Conservation (phyloP, 2,113 vertebrate genomes). For the Tamias sibiricus region DNA sequence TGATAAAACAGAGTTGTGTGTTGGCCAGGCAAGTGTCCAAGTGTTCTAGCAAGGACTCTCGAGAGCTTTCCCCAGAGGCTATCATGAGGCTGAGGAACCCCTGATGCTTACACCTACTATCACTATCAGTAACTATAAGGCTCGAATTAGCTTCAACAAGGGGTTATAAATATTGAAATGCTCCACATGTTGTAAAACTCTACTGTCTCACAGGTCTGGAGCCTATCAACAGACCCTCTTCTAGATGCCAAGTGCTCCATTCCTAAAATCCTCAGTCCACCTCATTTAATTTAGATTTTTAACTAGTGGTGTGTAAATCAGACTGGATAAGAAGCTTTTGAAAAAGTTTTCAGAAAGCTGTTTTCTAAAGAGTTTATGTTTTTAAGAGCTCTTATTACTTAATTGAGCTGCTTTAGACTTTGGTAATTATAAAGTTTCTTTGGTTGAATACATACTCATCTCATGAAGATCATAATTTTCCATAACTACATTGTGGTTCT, state of each 20-base stretch:
- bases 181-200: not conserved
- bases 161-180: not conserved
- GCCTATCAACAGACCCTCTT: not conserved
- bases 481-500: not conserved
- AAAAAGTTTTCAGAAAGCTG: not conserved
- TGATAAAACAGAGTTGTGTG: not conserved
- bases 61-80: not conserved
- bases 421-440: not conserved
- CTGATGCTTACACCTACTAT: accelerated
- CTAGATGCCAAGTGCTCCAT: not conserved
- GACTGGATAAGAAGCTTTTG: not conserved
- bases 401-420: constrained; percentile 2
- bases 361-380: constrained; percentile 3
- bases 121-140: not conserved
- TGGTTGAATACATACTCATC: constrained; percentile 9
- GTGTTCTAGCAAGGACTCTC: not conserved
- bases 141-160: not conserved
- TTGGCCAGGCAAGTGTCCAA: not conserved
- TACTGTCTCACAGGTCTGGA: not conserved
- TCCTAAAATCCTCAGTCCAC: not conserved
- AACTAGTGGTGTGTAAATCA: constrained; percentile 5
- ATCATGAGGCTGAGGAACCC: not conserved
- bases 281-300: constrained; percentile 5
- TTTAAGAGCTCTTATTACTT: constrained; percentile 18
- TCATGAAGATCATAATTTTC: constrained; percentile 37